Evolutionary conservation across 2,888 invertebrate genomes (phyloP), one percentile per base, ranked within the genome.

Genomic region (Chalcosyrphus nemorum): DNA sequence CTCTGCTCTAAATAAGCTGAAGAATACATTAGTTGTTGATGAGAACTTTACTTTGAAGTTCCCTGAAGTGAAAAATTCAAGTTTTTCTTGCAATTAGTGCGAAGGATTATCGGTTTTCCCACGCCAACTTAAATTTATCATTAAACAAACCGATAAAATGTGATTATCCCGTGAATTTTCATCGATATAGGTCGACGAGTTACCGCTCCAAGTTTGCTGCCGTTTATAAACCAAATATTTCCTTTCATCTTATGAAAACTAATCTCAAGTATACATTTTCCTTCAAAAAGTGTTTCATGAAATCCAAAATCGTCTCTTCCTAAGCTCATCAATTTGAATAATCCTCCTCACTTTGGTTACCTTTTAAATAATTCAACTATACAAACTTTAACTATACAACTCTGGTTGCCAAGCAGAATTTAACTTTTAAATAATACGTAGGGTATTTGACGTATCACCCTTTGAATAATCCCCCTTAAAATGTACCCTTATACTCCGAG

Each of bases 381-480:
- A n/a, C n/a, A 43, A 41, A 43, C 41, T n/a, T 63, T 19, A 35
- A 38, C 65, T 38, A 59, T 24, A 57, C 21, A 24, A 24, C 21
- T 41, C n/a, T 15, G 24, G 11, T 45, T 2, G 13, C 32, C 2
- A 32, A 17, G 11, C 19, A 6, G 13, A 19, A 47, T 50, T n/a
- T 17, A 15, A 17, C 17, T 43, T 35, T 47, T 5, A 57, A 70
- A 56, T 19, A 41, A 21, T 59, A 24, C 15, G 21, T 17, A 24
- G n/a, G 24, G 13, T 32, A 54, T 50, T 66, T 66, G 38, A 66
- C 17, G 54, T 74, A 45, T 74, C 24, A 54, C 45, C 63, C 56
- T 65, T 56, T 65, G 45, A 24, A 41, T 63, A 74, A 74, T 54
- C 35, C 43, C 54, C 24, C 19, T 13, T 59, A 9, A 56, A 57